These are phyloP conservation scores for Scaptomyza reducta DNA, from an alignment of 2,888 invertebrate species.

Conservation along the genomic window DNA sequence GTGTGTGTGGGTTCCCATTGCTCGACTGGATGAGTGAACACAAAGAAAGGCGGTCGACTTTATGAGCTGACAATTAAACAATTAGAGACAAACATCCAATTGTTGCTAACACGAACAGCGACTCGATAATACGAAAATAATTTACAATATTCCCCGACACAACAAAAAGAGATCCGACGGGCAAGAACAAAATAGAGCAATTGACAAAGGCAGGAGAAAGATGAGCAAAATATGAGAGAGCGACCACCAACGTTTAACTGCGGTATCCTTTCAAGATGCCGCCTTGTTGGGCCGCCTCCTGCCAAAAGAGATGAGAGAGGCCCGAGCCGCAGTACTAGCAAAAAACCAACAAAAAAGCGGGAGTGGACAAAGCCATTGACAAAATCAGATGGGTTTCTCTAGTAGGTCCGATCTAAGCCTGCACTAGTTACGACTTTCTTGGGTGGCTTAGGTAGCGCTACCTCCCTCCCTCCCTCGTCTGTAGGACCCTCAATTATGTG, in stretches of 20 bases:
- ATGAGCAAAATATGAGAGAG: conserved; percentile 66
- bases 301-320: conserved; percentile 60
- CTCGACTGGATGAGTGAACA: conserved; percentile 35
- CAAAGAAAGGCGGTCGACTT: conserved; percentile 39
- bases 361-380: conserved; percentile 76
- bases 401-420: conserved; percentile 19
- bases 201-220: conserved; percentile 60
- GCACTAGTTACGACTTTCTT: conserved; percentile 58
- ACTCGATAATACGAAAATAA: conserved; percentile 82
- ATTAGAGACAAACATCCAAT: conserved; percentile 77
- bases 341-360: conserved; percentile 18
- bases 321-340: conserved; percentile 42
- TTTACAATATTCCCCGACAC: conserved; percentile 53
- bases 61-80: conserved; percentile 80
- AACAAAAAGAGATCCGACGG: conserved; percentile 39
- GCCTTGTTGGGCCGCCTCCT: conserved; percentile 58
- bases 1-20: conserved; percentile 32
- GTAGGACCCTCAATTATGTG: conserved; percentile 76
- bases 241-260: conserved; percentile 66
- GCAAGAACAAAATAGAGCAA: conserved; percentile 72
- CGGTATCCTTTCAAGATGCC: conserved; percentile 60
- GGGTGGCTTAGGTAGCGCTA: conserved; percentile 48
- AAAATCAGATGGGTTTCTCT: conserved; percentile 41
- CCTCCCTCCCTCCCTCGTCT: conserved; percentile 13
- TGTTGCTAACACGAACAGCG: conserved; percentile 64